Base-by-base conservation (phyloP, 1,140 invertebrate species). In the Cotesia chilonis region DNA sequence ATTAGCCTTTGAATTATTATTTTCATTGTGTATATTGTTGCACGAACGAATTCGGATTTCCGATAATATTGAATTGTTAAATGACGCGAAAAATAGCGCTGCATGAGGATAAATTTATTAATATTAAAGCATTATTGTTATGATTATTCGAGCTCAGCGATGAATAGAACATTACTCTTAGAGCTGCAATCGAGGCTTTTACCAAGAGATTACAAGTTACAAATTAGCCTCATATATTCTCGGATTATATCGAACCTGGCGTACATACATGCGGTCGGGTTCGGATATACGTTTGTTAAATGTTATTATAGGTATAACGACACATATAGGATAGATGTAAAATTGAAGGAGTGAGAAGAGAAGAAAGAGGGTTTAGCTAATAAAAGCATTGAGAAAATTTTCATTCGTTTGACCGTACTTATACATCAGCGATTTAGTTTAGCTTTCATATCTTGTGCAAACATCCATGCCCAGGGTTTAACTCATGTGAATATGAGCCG, bases 161-260 rank as follows among this genome's bases (percentile, higher is more conserved):
- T 54, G 17, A 47, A 37, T n/a, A 14, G 36, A 14, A 71, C 68
- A 72, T 82, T 81, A 82, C 78, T 82, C 80, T 81, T 68, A 79
- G 57, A 28, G 64, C 80, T 79, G 81, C 78, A 57, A 57, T 73
- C 60, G 54, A 55, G 51, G 68, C 65, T 57, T 78, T 79, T 81
- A 67, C 69, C 12, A 9, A 74, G 73, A 81, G 81, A 81, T 82
- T 79, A 81, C 80, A 78, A 76, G 75, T 79, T 81, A 82, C 76
- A 81, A 82, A 82, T 77, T 79, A 82, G 78, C 12, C 71, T 78
- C 74, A 82, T 82, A 82, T 82, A 81, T 82, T 61, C 74, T 70
- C 66, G 81, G 81, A 82, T 82, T 81, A 81, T 60, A 75, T 74
- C 60, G 69, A 57, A 64, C 67, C 69, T 71, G 68, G 71, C 76